Evolutionary conservation across 2,888 invertebrate genomes (phyloP).

Genomic region (Melanostoma mellinum): DNA sequence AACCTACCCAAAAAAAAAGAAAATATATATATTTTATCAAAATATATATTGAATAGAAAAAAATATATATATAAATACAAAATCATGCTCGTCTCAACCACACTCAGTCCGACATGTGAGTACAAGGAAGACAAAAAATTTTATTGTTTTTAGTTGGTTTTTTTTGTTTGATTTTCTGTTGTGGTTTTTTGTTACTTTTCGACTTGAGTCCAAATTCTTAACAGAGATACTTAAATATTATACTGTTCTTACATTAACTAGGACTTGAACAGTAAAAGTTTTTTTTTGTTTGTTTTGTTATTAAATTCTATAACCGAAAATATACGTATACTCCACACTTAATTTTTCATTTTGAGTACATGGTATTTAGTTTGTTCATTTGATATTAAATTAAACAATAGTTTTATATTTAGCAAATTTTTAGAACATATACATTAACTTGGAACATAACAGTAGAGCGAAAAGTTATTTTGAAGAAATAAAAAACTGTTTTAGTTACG

Average conservation of each 20-base stretch:
- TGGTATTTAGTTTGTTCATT: too few species aligned
- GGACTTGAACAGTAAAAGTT: conserved; percentile 7
- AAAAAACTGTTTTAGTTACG: neutral
- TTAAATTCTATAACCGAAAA: conserved; percentile 2
- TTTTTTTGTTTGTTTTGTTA: conserved; percentile 14
- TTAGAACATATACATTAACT: conserved; percentile 39
- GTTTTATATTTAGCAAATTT: conserved; percentile 36
- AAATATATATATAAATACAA: conserved; percentile 64
- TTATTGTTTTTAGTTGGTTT: conserved; percentile 47
- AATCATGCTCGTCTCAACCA: conserved; percentile 73
- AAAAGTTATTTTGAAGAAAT: conserved; percentile 10
- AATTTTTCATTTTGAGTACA: conserved; percentile 14
- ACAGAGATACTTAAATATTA: conserved; percentile 54
- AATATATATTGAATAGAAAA: conserved; percentile 30
- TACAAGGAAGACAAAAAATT: conserved; percentile 71
- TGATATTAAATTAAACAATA: conserved; percentile 33
- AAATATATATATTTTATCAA: conserved; percentile 59
- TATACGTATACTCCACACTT: neutral
- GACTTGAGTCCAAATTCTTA: conserved; percentile 28
- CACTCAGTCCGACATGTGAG: conserved; percentile 73
- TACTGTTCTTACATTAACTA: conserved; percentile 50
- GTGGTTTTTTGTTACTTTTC: conserved; percentile 21
- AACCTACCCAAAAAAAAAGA: conserved; percentile 56
- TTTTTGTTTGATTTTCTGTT: conserved; percentile 29
- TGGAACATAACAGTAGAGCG: too few species aligned